Evolutionary conservation across 2,797 vertebrate species (phyloP), one percentile per base, ranked within the genome.

Genomic region (Acanthurus lineatus): DNA sequence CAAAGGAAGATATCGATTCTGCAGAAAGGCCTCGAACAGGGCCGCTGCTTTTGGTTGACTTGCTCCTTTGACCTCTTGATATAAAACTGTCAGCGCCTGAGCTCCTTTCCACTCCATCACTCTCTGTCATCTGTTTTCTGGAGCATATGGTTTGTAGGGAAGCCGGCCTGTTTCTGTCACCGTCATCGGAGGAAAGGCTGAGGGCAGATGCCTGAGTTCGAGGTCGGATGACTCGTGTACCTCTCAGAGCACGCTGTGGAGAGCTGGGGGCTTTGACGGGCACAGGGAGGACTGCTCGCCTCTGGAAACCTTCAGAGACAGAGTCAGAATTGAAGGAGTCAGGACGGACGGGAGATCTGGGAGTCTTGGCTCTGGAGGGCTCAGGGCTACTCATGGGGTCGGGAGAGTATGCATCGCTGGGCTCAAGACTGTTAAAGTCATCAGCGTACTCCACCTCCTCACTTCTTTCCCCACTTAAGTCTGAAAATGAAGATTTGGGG

Each of bases 371-470:
- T 71, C 73, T 59, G 28, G 69, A 85, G 61, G 82, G 62, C 47
- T 95, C 93, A 2, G 91, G 90, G 87, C 94, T 96, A 61, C 87
- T 94, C 11, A 73, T 19, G 4, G 53, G 76, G 86, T 92, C 88
- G 61, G 89, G 87, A 0, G 89, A 94, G 79, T 74, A 91, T 73
- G 74, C 89, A 35, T 92, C 93, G 1, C 73, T 95, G 51, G 90
- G 84, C n/a, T 96, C 95, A 0, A 92, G 66, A 67, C 94, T 95
- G 76, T 85, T 95, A 77, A 97, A 97, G 87, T 97, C 96, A 84
- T 98, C 97, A 4, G 92, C 94, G 70, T 95, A 96, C 8, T 91
- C 91, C 16, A 78, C 90, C 17, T 92, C 91, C 63, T 94, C 90
- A 28, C 82, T 74, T 74, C 91, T 95, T 63, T 79, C 82, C 45